phyloP scores from a whole-genome alignment of 2,113 vertebrate species.

The Bolborhynchus lineola region DNA sequence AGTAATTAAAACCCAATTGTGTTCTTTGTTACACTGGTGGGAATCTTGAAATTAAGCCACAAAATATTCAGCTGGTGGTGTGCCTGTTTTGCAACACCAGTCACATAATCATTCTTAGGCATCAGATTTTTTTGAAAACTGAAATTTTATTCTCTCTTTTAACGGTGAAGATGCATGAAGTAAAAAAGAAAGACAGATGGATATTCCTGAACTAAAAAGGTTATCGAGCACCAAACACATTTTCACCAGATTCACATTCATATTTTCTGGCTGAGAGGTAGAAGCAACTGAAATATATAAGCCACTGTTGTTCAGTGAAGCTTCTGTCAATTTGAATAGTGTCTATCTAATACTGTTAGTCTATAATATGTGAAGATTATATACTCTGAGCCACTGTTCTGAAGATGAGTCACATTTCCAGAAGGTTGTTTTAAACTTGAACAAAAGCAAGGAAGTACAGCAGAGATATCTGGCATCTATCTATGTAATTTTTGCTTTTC shows the following conservation, averaged over 20 bases:
- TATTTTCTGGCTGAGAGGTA: neutral
- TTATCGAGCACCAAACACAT: neutral
- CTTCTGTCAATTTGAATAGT: neutral
- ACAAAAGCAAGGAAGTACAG: neutral
- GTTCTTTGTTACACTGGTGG: neutral
- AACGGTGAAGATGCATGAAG: neutral
- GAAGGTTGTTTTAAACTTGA: neutral
- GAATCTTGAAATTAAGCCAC: slow-evolving; percentile 9
- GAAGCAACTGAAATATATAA: neutral
- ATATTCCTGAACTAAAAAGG: neutral
- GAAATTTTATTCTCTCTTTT: neutral
- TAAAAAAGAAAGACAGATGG: neutral
- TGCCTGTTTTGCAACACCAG: neutral
- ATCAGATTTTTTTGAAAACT: neutral
- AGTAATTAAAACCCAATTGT: slow-evolving; percentile 13
- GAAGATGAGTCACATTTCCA: neutral
- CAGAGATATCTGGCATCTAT: neutral
- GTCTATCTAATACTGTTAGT: neutral
- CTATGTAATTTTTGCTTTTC: neutral
- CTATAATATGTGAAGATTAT: neutral
- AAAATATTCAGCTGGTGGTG: neutral
- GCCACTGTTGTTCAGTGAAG: neutral
- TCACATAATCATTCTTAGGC: neutral
- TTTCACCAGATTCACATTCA: neutral
- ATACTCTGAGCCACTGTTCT: neutral